phyloP scores from a whole-genome alignment of 2,797 vertebrate species.

The Lycodopsis pacificus region DNA sequence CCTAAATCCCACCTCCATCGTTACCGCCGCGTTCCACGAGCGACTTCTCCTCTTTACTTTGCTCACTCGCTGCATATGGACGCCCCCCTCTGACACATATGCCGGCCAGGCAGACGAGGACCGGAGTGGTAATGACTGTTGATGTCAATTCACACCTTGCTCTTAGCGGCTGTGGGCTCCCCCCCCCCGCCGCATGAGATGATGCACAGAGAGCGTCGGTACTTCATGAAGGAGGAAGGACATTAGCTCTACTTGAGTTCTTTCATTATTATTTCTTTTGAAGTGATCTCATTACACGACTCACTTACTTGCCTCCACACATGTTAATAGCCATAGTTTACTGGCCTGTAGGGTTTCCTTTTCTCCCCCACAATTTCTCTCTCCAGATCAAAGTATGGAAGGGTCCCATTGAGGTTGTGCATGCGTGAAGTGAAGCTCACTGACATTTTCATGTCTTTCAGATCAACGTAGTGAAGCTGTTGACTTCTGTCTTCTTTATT shows the following conservation, averaged over 20 bases:
- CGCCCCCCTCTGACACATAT: slow-evolving; percentile 49
- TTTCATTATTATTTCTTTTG: background rate
- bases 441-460: background rate
- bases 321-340: slow-evolving; percentile 14
- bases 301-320: slow-evolving; percentile 29
- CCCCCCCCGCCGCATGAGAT: background rate
- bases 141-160: slow-evolving; percentile 49
- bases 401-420: background rate
- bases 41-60: background rate
- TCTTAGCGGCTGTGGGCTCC: slow-evolving; percentile 39
- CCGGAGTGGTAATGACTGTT: slow-evolving; percentile 30
- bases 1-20: background rate
- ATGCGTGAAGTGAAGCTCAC: too few species aligned
- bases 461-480: background rate
- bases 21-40: background rate
- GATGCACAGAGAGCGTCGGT: slow-evolving; percentile 24
- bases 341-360: background rate
- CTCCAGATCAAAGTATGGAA: background rate
- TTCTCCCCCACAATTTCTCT: background rate
- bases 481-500: background rate
- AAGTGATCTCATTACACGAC: slow-evolving; percentile 31
- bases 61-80: slow-evolving; percentile 31
- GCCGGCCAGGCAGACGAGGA: slow-evolving; percentile 32
- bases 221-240: slow-evolving; percentile 10
- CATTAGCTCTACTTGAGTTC: background rate